phyloP scores from a whole-genome alignment of 2,888 invertebrate genomes.

The Lobophora halterata region DNA sequence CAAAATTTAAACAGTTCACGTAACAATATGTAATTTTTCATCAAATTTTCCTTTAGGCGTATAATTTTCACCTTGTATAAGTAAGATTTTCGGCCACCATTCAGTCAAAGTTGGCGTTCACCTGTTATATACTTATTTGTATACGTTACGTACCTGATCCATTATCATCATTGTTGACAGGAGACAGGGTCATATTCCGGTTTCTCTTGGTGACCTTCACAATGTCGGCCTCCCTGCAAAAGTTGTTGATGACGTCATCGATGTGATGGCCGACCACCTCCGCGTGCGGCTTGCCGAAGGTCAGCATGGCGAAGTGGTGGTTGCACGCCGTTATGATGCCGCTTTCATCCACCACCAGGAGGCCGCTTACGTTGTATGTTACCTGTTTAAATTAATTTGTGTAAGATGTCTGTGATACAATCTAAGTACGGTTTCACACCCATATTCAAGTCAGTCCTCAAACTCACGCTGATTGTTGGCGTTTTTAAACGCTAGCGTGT shows the following conservation, averaged over 20 bases:
- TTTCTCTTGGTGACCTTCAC: constrained; percentile 64
- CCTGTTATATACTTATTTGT: too few species aligned
- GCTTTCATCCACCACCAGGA: constrained; percentile 82
- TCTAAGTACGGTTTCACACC: too few species aligned
- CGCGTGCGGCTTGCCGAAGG: constrained; percentile 82
- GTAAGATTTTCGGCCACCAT: too few species aligned
- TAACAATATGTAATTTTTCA: too few species aligned
- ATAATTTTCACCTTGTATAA: too few species aligned
- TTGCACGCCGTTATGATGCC: constrained; percentile 84
- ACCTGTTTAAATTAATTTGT: constrained; percentile 58
- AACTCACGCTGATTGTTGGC: too few species aligned
- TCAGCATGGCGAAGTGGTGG: constrained; percentile 83
- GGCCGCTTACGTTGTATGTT: constrained; percentile 83
- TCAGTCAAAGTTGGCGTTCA: too few species aligned
- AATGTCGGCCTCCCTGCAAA: constrained; percentile 80
- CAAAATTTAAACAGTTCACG: too few species aligned
- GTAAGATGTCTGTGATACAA: too few species aligned
- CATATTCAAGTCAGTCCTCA: too few species aligned
- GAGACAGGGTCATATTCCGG: constrained; percentile 78
- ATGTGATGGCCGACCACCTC: constrained; percentile 81
- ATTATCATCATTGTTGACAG: constrained; percentile 76
- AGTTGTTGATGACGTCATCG: constrained; percentile 81
- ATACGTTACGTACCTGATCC: constrained; percentile 51
- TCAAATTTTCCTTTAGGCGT: too few species aligned
- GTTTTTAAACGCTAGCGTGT: too few species aligned